Percentiles rank a stretch among this genome's conserved stretches.
Evolutionary conservation across 1,140 invertebrate species (phyloP).

Genomic region (Panulirus ornatus): DNA sequence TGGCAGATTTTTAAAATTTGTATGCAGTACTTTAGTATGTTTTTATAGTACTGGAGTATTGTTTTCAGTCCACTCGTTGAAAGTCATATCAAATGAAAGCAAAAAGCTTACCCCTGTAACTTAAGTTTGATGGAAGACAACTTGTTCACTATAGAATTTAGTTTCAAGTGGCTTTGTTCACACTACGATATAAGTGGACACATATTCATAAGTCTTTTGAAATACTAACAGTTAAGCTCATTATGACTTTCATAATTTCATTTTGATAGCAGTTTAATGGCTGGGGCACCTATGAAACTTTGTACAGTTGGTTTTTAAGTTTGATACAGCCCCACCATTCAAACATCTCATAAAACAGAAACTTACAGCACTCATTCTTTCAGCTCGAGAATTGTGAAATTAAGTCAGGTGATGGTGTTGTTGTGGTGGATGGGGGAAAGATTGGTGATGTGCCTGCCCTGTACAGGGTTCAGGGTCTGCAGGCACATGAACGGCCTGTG

Average conservation of each 20-base stretch:
- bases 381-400: constrained; percentile 77
- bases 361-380: constrained; percentile 62
- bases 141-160: no score
- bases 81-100: no score
- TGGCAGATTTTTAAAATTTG: no score
- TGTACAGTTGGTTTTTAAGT: constrained; percentile 5
- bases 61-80: no score
- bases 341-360: not conserved
- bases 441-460: constrained; percentile 84
- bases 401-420: constrained; percentile 82
- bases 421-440: constrained; percentile 81
- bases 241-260: not conserved
- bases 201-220: no score
- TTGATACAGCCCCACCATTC: constrained; percentile 35
- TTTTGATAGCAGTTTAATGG: not conserved
- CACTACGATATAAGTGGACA: no score
- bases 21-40: no score
- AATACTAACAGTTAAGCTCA: no score
- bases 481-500: constrained; percentile 85
- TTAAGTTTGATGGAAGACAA: no score
- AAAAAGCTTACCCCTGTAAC: no score
- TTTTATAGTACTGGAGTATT: no score
- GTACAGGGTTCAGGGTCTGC: constrained; percentile 84
- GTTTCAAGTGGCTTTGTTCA: no score
- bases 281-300: constrained; percentile 36